Evolutionary conservation across 2,888 invertebrate species (phyloP), one percentile per base, ranked within the genome.

Genomic region (Callyntrura guangdongensis): DNA sequence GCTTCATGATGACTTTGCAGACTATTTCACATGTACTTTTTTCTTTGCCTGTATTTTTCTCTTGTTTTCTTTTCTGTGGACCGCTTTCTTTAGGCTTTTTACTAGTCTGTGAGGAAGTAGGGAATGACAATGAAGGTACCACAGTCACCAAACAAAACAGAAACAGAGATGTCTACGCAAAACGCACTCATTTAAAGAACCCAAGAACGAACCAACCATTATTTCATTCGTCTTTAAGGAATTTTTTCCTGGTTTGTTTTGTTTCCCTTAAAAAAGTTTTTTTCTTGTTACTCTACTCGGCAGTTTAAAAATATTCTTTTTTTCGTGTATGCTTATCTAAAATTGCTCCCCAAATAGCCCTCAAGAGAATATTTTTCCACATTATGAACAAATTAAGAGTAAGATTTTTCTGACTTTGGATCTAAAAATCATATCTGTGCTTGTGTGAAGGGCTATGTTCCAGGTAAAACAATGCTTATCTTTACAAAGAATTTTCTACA

Each of bases 291-390:
- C n/a, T n/a, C n/a, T n/a, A n/a, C n/a, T n/a, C n/a, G n/a, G n/a
- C n/a, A n/a, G n/a, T n/a, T n/a, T n/a, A n/a, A n/a, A n/a, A n/a
- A n/a, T n/a, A n/a, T n/a, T n/a, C n/a, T n/a, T n/a, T n/a, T n/a
- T n/a, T n/a, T n/a, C n/a, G n/a, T n/a, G n/a, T n/a, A n/a, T n/a
- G n/a, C n/a, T n/a, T n/a, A n/a, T n/a, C n/a, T n/a, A n/a, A n/a
- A n/a, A n/a, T n/a, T n/a, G n/a, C n/a, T n/a, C n/a, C n/a, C n/a
- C n/a, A n/a, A n/a, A n/a, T n/a, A n/a, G n/a, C 20, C 61, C 61
- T 61, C 56, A 17, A 81, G 81, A 81, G 59, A 53, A 81, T 81
- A 81, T 81, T 81, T 81, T 81, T 56, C 81, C 81, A 81, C 81
- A 81, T 81, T 81, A 59, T 56, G 27, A 59, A 81, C 61, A 61